Percentiles rank a stretch among this genome's conserved stretches.
These are phyloP conservation scores for Leptopilina myrica DNA, from an alignment of 2,888 invertebrate genomes.

Conservation along the genomic window DNA sequence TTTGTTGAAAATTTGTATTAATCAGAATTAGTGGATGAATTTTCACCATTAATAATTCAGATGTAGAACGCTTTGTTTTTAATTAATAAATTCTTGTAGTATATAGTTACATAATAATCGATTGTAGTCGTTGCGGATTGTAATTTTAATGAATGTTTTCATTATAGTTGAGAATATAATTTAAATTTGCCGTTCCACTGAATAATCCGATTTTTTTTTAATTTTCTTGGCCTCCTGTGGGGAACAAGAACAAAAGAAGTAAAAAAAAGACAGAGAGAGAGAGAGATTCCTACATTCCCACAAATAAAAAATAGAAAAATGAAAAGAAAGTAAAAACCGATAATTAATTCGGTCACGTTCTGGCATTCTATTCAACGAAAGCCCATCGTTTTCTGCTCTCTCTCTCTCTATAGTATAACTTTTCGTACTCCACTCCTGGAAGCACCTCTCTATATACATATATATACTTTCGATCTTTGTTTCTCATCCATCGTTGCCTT, in stretches of 20 bases:
- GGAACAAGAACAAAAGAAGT: neutral
- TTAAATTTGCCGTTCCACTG: neutral
- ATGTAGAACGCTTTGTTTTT: no score
- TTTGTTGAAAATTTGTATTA: no score
- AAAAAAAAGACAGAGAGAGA: neutral
- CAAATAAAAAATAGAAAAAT: constrained; percentile 24
- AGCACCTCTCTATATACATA: neutral
- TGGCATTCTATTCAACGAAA: constrained; percentile 35
- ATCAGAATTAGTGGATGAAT: no score
- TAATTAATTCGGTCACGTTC: constrained; percentile 40
- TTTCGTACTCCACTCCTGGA: neutral
- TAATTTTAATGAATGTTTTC: no score
- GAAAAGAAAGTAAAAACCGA: constrained; percentile 24
- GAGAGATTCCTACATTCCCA: constrained; percentile 27
- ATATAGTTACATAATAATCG: no score
- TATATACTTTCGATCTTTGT: constrained; percentile 23
- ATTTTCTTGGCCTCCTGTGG: neutral
- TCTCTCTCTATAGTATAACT: neutral
- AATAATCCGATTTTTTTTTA: neutral
- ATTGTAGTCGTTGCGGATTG: no score
- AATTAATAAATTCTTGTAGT: no score
- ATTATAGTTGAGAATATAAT: no score
- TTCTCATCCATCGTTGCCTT: constrained; percentile 29
- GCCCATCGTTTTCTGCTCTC: constrained; percentile 2
- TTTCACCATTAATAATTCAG: no score